phyloP scores from a whole-genome alignment of 64 coral and sea anemone species.

The Stichodactyla helianthus region DNA sequence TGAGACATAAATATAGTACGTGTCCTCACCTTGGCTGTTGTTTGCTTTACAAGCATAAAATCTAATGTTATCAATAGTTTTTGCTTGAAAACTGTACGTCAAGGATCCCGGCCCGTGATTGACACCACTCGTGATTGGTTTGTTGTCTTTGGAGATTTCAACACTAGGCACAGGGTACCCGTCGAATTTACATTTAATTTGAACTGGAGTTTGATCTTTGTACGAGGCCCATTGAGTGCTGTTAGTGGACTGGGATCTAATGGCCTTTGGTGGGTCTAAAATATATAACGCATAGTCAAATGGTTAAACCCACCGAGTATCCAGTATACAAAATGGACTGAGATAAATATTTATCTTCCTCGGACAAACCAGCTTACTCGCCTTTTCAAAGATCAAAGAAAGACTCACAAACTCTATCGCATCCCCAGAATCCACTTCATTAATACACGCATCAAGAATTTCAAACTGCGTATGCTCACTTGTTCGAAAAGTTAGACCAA shows the following conservation, averaged over 20 bases:
- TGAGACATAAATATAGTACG: background rate
- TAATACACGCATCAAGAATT: too few species aligned
- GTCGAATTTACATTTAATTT: background rate
- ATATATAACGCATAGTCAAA: background rate
- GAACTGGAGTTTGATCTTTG: background rate
- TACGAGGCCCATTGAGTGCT: background rate
- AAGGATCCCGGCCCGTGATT: background rate
- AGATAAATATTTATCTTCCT: too few species aligned
- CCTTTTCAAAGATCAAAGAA: too few species aligned
- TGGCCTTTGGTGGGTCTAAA: background rate
- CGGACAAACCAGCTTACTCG: too few species aligned
- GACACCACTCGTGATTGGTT: background rate
- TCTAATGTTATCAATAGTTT: background rate
- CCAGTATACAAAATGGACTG: background rate
- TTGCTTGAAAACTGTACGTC: background rate
- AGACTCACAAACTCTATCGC: too few species aligned
- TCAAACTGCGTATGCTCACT: too few species aligned
- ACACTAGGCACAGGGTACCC: background rate
- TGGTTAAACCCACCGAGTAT: background rate
- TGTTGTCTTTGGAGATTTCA: conserved; percentile 18
- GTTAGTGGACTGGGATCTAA: background rate
- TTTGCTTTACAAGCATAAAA: conserved; percentile 1
- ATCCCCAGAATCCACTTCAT: too few species aligned
- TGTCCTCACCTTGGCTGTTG: background rate
- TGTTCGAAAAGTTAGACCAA: too few species aligned